phyloP scores from a whole-genome alignment of 2,113 vertebrate genomes.

The Callocephalon fimbriatum region DNA sequence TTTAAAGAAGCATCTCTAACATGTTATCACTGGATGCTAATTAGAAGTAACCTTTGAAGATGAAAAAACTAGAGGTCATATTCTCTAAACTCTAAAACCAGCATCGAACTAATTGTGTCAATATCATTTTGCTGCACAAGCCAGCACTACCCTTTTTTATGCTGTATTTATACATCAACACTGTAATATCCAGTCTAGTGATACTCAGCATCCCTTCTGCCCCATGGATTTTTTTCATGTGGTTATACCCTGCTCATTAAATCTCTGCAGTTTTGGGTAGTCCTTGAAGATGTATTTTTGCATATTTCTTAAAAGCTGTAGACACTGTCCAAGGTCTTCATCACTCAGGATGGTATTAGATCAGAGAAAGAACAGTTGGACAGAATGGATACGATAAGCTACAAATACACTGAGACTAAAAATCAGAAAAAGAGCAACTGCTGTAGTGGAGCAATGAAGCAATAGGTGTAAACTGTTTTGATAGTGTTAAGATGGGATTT shows the following conservation, averaged over 20 bases:
- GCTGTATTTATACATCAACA: constrained; percentile 12
- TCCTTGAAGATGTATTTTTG: not conserved
- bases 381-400: not conserved
- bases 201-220: not conserved
- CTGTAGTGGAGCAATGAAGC: not conserved
- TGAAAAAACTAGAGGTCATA: constrained; percentile 74
- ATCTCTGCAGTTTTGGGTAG: constrained; percentile 8
- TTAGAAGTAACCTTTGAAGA: constrained; percentile 76
- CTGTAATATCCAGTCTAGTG: not conserved
- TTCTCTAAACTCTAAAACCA: constrained; percentile 71
- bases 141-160: constrained; percentile 17
- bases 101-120: constrained; percentile 73
- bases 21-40: constrained; percentile 77
- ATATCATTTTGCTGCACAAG: constrained; percentile 57
- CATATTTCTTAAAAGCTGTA: not conserved
- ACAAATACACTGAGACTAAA: not conserved
- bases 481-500: not conserved
- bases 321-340: not conserved
- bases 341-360: not conserved
- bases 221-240: not conserved
- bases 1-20: constrained; percentile 72
- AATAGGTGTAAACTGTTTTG: not conserved
- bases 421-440: not conserved
- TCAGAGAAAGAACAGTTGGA: not conserved
- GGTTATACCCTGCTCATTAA: not conserved